Percentiles rank a stretch among this genome's conserved stretches.
phyloP scores from a whole-genome alignment of 2,888 invertebrate species.

The Antheraea assamensis region DNA sequence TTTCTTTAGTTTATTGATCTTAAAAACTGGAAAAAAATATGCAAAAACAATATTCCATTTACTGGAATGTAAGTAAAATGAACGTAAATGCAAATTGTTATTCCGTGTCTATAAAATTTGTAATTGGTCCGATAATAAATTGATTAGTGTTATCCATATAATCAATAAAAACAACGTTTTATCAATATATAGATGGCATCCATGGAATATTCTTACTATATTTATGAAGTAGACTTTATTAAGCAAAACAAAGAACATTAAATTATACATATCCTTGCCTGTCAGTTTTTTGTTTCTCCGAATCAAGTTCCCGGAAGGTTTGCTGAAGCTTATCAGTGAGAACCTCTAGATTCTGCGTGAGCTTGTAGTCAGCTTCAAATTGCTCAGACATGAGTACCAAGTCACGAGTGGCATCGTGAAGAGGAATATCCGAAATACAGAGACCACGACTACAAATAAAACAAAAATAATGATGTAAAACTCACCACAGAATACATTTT shows the following conservation, averaged over 20 bases:
- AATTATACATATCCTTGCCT: constrained; percentile 77
- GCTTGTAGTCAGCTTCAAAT: constrained; percentile 97
- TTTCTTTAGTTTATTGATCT: too few relatives aligned
- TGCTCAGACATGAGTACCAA: constrained; percentile 97
- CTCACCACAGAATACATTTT: too few relatives aligned
- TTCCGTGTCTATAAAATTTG: too few relatives aligned
- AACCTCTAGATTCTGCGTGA: constrained; percentile 96
- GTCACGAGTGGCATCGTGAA: constrained; percentile 97
- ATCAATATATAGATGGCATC: too few relatives aligned
- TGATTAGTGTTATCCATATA: too few relatives aligned
- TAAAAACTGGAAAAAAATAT: too few relatives aligned
- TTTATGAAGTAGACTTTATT: neutral
- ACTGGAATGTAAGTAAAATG: neutral
- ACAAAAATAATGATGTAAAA: neutral
- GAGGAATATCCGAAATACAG: constrained; percentile 96
- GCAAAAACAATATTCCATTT: neutral
- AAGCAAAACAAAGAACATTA: neutral
- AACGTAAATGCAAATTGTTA: too few relatives aligned
- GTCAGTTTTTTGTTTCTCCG: constrained; percentile 97
- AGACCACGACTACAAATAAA: constrained; percentile 87
- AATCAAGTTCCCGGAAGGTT: constrained; percentile 95
- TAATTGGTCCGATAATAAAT: neutral
- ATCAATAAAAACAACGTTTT: too few relatives aligned
- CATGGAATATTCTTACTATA: too few relatives aligned
- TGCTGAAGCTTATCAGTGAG: constrained; percentile 97